Conservation (phyloP, 2,888 invertebrate genomes). For the Archips xylosteana region DNA sequence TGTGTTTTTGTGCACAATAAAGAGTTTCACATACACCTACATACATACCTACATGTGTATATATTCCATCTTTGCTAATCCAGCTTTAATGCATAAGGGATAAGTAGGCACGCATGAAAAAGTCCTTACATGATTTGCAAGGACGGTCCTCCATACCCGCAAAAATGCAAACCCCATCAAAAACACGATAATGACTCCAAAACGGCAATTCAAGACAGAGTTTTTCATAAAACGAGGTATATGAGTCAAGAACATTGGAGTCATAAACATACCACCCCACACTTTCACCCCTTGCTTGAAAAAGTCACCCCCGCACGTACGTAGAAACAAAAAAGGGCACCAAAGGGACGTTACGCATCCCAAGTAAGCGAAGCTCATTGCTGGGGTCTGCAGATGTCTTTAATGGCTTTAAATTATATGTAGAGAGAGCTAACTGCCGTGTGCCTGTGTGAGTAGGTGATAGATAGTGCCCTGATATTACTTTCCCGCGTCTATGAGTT, state of each 20-base stretch:
- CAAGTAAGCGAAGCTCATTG: conserved; percentile 82
- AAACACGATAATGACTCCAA: conserved; percentile 73
- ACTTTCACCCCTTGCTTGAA: conserved; percentile 82
- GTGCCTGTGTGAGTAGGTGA: conserved; percentile 68
- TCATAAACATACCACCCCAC: conserved; percentile 81
- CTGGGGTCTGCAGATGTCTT: conserved; percentile 83
- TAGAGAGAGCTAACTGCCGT: conserved; percentile 81
- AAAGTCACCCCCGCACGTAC: conserved; percentile 84
- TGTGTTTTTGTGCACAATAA: too few relatives aligned
- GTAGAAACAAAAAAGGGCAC: conserved; percentile 82
- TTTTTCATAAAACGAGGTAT: conserved; percentile 82
- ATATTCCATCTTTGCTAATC: neutral
- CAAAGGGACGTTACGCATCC: conserved; percentile 81
- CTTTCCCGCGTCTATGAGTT: conserved; percentile 32
- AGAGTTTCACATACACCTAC: too few relatives aligned
- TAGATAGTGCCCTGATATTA: conserved; percentile 65
- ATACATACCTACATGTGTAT: neutral
- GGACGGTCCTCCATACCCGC: conserved; percentile 1
- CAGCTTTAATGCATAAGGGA: neutral
- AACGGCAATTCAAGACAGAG: conserved; percentile 73
- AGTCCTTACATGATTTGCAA: neutral
- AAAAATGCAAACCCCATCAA: conserved; percentile 56
- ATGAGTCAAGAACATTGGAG: conserved; percentile 81
- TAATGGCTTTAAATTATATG: conserved; percentile 85
- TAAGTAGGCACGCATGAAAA: neutral